Percentiles rank a stretch among this genome's conserved stretches.
Conservation (phyloP, 2,797 vertebrate genomes). For the Otolemur crassicaudatus region DNA sequence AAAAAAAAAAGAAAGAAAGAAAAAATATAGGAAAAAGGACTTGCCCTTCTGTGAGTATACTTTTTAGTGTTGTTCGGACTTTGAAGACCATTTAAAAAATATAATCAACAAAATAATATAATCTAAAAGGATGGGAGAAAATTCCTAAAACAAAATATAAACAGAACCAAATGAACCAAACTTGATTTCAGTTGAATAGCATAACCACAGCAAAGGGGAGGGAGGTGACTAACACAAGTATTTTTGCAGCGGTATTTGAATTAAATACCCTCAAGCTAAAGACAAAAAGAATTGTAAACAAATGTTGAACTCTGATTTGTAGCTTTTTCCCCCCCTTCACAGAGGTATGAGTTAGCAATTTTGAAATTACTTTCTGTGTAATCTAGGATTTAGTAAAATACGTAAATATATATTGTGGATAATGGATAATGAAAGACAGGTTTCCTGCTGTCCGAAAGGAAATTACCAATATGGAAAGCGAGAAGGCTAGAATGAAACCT, state of each 20-base stretch:
- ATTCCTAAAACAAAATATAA: constrained; percentile 45
- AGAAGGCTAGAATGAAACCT: not conserved
- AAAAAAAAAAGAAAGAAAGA: not conserved
- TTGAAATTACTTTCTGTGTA: constrained; percentile 71
- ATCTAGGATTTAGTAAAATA: constrained; percentile 72
- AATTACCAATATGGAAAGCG: constrained; percentile 42
- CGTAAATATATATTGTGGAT: constrained; percentile 33
- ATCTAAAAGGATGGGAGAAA: not conserved
- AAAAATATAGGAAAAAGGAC: not conserved
- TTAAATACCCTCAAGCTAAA: constrained; percentile 47
- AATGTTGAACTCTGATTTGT: constrained; percentile 50
- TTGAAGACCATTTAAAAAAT: constrained; percentile 27
- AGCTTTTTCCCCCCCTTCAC: not conserved
- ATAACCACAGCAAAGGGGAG: constrained; percentile 1
- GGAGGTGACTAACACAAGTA: not conserved
- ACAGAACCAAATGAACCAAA: constrained; percentile 59
- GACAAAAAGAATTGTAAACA: constrained; percentile 67
- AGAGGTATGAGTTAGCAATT: constrained; percentile 55
- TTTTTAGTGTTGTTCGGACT: not conserved
- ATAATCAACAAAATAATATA: constrained; percentile 26
- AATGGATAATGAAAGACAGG: constrained; percentile 61
- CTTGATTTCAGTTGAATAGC: constrained; percentile 8
- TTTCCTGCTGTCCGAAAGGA: constrained; percentile 44
- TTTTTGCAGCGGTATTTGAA: constrained; percentile 29
- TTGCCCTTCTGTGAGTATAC: not conserved